Base-by-base conservation (phyloP, 2,797 vertebrate species). In the Basileuterus tristriatus region DNA sequence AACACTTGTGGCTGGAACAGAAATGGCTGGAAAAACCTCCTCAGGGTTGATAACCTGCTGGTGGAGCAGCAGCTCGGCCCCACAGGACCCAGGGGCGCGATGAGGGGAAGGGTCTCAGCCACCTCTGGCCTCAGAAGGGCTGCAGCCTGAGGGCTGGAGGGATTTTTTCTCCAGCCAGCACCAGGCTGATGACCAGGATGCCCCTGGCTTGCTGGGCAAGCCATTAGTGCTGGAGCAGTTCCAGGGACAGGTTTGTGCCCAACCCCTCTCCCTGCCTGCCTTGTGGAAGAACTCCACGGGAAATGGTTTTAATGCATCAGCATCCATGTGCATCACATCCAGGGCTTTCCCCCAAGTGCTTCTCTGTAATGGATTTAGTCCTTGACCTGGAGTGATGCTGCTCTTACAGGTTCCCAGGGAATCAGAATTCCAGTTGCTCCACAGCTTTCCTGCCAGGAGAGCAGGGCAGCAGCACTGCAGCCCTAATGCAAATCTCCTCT, bases 61-160 rank as follows among this genome's bases (percentile, higher is more conserved):
- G 26, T 0, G 0, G 39, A 69, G 50, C 59, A 39, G 68, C 12
- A 6, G n/a, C 72, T 41, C 12, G 8, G 60, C 65, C 10, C 24
- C 18, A 3, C 0, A 1, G 44, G 30, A 67, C 12, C 6, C 5
- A 0, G 9, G 23, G 1, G 12, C 59, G 43, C 0, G 0, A 39
- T 53, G 11, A 78, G 19, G 39, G 47, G 44, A 89, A 81, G 65
- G 65, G 52, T 78, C 74, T 50, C 58, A 4, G n/a, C 4, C 2
- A 1, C 49, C n/a, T 89, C 11, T 5, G 2, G 58, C 3, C 55
- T 63, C 8, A 1, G 36, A 59, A 36, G 27, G 34, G 34, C 52
- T 65, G 65, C 70, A 75, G n/a, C 39, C 18, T 64, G 78, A 39
- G 44, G 15, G 34, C 32, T 52, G 58, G 43, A 75, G 53, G 39